A percentile compares a stretch with the other conserved stretches of the same genome.
These are phyloP conservation scores for Nesidiocoris tenuis DNA, from an alignment of 2,888 invertebrate species.

Conservation along the genomic window DNA sequence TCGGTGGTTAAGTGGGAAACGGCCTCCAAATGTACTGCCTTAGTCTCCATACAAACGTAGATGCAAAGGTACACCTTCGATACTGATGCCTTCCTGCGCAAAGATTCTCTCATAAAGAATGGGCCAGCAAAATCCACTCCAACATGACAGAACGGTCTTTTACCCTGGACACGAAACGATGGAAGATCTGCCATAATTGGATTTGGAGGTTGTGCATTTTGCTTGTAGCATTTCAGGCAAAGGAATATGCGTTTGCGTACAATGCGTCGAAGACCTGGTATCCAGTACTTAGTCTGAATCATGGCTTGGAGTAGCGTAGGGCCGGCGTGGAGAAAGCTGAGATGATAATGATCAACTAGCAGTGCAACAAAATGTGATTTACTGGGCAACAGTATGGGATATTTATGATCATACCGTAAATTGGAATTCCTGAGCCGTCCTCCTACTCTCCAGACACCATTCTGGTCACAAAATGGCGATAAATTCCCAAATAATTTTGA, in stretches of 20 bases:
- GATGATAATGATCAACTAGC: constrained; percentile 14
- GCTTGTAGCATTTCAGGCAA: constrained; percentile 41
- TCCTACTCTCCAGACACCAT: constrained; percentile 1
- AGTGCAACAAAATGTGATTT: constrained; percentile 7
- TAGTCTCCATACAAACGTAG: constrained; percentile 52
- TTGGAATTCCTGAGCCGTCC: not conserved
- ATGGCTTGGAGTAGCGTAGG: constrained; percentile 39
- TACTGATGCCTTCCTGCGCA: not conserved
- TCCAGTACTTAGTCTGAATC: too few species aligned
- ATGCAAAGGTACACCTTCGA: constrained; percentile 49
- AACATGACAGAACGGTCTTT: too few species aligned
- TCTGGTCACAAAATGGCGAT: not conserved
- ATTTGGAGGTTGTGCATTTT: constrained; percentile 44
- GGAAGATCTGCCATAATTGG: too few species aligned
- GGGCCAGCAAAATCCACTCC: constrained; percentile 50
- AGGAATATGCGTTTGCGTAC: constrained; percentile 22
- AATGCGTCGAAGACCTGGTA: too few species aligned
- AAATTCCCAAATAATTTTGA: too few species aligned
- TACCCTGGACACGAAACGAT: too few species aligned
- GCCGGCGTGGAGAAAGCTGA: constrained; percentile 46
- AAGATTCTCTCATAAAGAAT: constrained; percentile 41
- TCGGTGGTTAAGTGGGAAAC: constrained; percentile 52
- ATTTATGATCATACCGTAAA: not conserved
- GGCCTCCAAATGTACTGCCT: constrained; percentile 53
- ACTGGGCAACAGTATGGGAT: constrained; percentile 36